Evolutionary conservation across 2,797 vertebrate species (phyloP).

Genomic region (Huso huso): DNA sequence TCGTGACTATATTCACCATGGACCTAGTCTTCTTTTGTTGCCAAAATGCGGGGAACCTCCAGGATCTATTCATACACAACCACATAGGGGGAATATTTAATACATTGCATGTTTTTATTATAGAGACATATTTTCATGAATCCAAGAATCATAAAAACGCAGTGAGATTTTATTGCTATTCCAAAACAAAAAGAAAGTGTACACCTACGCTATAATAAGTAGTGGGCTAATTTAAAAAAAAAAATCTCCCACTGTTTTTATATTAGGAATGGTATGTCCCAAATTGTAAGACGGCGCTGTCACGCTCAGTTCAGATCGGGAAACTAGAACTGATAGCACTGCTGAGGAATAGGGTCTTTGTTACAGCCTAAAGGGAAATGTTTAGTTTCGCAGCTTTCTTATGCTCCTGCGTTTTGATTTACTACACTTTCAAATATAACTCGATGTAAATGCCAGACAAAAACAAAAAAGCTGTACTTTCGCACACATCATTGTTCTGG

Average conservation of each 20-base stretch:
- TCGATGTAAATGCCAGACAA: no score
- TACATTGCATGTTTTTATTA: background rate
- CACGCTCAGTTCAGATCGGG: conserved; percentile 18
- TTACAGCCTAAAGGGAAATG: background rate
- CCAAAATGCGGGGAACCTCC: conserved; percentile 35
- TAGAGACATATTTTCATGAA: background rate
- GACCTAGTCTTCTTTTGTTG: background rate
- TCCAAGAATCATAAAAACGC: no score
- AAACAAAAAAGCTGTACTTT: background rate
- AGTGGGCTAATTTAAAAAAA: no score
- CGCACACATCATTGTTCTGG: conserved; percentile 30
- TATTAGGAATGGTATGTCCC: conserved; percentile 49
- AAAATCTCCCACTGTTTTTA: no score
- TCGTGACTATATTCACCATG: no score
- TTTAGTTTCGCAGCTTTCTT: conserved; percentile 22
- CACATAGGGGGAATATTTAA: conserved; percentile 7
- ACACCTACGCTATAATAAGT: no score
- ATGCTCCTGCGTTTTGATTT: conserved; percentile 13
- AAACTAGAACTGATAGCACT: background rate
- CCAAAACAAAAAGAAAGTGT: no score
- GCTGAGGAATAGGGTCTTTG: background rate
- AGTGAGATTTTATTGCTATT: no score
- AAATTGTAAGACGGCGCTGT: conserved; percentile 44
- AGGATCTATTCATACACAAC: conserved; percentile 6
- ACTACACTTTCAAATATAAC: no score